Evolutionary conservation across 2,888 invertebrate species (phyloP).

Genomic region (Sphaerophoria rueppellii): DNA sequence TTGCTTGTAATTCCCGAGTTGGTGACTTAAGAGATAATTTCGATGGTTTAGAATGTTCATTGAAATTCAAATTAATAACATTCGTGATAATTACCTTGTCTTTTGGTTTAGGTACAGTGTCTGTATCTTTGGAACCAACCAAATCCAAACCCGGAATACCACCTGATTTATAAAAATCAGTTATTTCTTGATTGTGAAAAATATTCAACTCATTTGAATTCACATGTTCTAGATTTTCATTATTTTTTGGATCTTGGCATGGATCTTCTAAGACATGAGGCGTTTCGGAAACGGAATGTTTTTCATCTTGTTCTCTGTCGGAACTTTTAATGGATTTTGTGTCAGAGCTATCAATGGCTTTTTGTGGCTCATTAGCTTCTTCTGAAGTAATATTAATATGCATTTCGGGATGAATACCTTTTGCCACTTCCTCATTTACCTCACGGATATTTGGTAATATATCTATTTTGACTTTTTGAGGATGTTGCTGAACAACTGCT

Average conservation of each 20-base stretch:
- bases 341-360: not conserved
- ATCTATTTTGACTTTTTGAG: not conserved
- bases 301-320: conserved; percentile 48
- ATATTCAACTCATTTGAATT: conserved; percentile 19
- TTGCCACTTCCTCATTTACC: not conserved
- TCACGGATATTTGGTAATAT: conserved; percentile 5
- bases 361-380: not conserved
- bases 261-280: conserved; percentile 74
- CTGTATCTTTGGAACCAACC: conserved; percentile 83
- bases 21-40: conserved; percentile 35
- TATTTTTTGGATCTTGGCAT: conserved; percentile 1
- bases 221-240: not conserved
- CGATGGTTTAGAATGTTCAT: conserved; percentile 57
- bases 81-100: conserved; percentile 64
- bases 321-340: not conserved
- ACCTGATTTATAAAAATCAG: conserved; percentile 78
- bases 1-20: not conserved
- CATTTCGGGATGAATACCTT: conserved; percentile 35
- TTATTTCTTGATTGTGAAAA: conserved; percentile 71
- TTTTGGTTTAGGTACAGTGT: conserved; percentile 74
- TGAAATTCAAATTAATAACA: conserved; percentile 64
- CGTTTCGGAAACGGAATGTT: conserved; percentile 77
- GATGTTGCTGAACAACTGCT: not conserved
- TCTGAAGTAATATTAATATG: not conserved
- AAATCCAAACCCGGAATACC: conserved; percentile 90